Base-by-base conservation (phyloP, 2,113 vertebrate species). In the Prietella phreatophila region DNA sequence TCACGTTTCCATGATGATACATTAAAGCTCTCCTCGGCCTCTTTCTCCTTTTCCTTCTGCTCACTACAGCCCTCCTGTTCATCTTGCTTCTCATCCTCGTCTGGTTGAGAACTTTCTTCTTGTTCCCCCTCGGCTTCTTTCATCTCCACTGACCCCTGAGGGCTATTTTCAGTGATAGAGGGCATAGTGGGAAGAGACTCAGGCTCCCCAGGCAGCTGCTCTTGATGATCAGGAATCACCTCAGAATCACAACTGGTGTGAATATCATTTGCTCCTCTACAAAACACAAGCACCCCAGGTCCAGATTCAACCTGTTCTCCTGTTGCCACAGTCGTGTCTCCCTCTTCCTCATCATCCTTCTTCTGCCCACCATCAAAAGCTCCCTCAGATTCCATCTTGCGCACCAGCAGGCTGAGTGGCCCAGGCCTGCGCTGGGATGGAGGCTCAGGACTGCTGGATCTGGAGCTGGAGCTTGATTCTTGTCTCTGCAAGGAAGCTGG, bases 401-500 rank as follows among this genome's bases (percentile, higher is more conserved):
- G 94, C 56, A 93, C 94, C 6, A 96, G 94, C 84, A 95, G 91
- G 87, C 94, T 94, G 22, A 96, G 95, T 10, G 95, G 95, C 14
- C 95, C 95, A 0, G 93, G 92, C 30, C 91, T 87, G 25, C 92
- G 89, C 76, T 93, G 92, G 58, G 67, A 6, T 0, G 56, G 86
- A 1, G 95, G 95, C 89, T 96, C 95, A 0, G 95, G 95, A 47
- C 95, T 96, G 90, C 95, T 96, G 87, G 95, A 95, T 20, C 93
- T 90, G 71, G 95, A 95, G 90, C 95, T 95, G 3, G 95, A 95
- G 84, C 94, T 94, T 8, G 95, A 95, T 75, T 95, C 94, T 84
- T 93, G 93, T 55, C 92, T 92, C 91, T 94, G 93, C 88, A 92
- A 69, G 6, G 86, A 10, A 22, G 88, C 69, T 75, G 90, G 89